Base-by-base conservation (phyloP, 1,140 invertebrate species). In the Samia ricini region DNA sequence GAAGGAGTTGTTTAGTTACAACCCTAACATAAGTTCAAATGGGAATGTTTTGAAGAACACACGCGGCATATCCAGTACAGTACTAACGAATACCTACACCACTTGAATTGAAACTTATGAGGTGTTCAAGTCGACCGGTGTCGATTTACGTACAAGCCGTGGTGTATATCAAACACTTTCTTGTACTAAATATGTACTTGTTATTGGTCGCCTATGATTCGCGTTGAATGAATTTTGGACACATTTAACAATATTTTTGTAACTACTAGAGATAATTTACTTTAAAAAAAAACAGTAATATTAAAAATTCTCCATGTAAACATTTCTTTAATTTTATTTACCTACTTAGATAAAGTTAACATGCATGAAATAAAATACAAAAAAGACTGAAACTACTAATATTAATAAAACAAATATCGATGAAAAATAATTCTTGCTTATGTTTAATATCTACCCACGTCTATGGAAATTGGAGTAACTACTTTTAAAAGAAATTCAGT, bases 11-110 rank as follows among this genome's bases (percentile, higher is more conserved):
- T 8, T 15, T 48, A 48, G 63, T 58, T 59, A 26, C 80, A 88
- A 61, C 85, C 85, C 85, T 88, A 78, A 19, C n/a, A 54, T 4
- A 62, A 68, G 59, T 60, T 68, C 71, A 67, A 73, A 76, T 68
- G 72, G 69, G 68, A 76, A 85, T 81, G 80, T 84, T 85, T 85
- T 83, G 77, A 85, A 80, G 77, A 84, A 79, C 77, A 80, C 76
- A 77, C 76, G 76, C 77, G 66, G 69, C 68, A 42, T 42, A 42
- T 42, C 15, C 33, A 74, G 73, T 74, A 83, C 68, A 71, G 61
- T 63, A 72, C 69, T 70, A 74, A 81, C 77, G 74, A 83, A 86
- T 83, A 82, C 75, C 70, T 75, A 77, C n/a, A n/a, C 73, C 82
- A 88, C 85, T 88, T 83, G 82, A 85, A 75, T 55, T 54, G 36